Conservation (phyloP, 2,888 invertebrate genomes). For the Polymixis flavicincta region DNA sequence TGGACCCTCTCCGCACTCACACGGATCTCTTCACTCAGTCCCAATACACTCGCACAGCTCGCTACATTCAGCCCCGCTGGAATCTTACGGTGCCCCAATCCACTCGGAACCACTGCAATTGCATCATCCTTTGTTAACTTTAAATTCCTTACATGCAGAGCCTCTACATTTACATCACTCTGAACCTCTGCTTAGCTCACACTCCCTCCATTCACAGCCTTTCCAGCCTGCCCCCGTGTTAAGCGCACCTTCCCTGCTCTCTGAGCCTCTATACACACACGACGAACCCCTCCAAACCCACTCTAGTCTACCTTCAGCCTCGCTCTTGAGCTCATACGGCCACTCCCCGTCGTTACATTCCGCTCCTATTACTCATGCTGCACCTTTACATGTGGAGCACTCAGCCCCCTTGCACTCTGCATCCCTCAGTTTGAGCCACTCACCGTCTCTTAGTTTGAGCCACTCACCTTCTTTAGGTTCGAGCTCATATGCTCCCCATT, state of each 20-base stretch:
- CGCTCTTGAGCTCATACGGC: constrained; percentile 9
- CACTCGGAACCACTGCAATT: constrained; percentile 37
- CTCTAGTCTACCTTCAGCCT: constrained; percentile 32
- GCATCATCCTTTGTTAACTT: constrained; percentile 10
- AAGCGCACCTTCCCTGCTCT: constrained; percentile 23
- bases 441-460: constrained; percentile 26
- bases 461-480: constrained; percentile 11
- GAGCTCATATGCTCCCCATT: constrained; percentile 7
- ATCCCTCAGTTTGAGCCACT: constrained; percentile 32
- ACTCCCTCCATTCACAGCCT: constrained; percentile 32
- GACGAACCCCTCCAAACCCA: constrained; percentile 37
- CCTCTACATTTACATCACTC: constrained; percentile 34
- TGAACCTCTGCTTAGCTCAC: constrained; percentile 38
- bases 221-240: constrained; percentile 45
- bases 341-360: constrained; percentile 19
- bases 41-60: constrained; percentile 40
- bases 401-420: constrained; percentile 27
- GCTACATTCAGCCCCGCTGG: constrained; percentile 18
- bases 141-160: constrained; percentile 17
- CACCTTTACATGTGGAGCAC: constrained; percentile 27
- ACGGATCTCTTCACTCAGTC: constrained; percentile 24
- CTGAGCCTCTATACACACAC: constrained; percentile 42
- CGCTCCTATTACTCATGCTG: constrained; percentile 27
- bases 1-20: constrained; percentile 6
- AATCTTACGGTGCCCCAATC: constrained; percentile 13